Evolutionary conservation across 2,888 invertebrate genomes (phyloP), one percentile per base, ranked within the genome.

Genomic region (Branchellion lobata): DNA sequence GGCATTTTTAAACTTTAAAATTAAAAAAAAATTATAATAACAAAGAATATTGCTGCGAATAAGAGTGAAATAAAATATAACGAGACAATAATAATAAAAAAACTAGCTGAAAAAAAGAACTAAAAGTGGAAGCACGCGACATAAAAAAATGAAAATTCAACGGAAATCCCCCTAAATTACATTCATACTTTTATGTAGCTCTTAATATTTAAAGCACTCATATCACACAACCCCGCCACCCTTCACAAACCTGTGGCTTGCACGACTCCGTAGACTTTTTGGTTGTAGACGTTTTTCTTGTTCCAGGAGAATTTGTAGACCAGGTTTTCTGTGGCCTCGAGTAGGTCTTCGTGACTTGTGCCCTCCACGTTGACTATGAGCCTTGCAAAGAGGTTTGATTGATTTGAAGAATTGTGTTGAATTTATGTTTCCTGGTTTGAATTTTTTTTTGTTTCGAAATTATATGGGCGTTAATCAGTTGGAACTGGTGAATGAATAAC

Each of bases 261-360:
- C 0, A 96, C 95, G 0, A 97, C 94, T 18, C 99, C 98, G 85
- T 96, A 97, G 8, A 98, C 97, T 90, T 95, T 96, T 89, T 97
- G 96, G 86, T 94, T 93, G 89, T 98, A 99, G 65, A 96, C 96
- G 88, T 99, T 98, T 82, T 95, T 90, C 87, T 96, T 94, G 88
- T 96, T 96, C 99, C 99, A 99, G 1, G 96, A 94, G 87, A 96
- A 99, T 11, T 94, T 95, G 88, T 96, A 96, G 77, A 93, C 94
- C 81, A 99, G 89, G 86, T 95, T 94, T 0, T 96, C 94, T 88
- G 96, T 96, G 0, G 98, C 96, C 88, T 97, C 97, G 87, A 98
- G 96, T 0, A 93, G 92, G 88, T 93, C 93, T 21, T 94, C 93
- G 87, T 95, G 93, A 21, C 95, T 89, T 0, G 94, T 94, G 3